phyloP scores from a whole-genome alignment of 2,113 vertebrate genomes.

The Scomber japonicus region DNA sequence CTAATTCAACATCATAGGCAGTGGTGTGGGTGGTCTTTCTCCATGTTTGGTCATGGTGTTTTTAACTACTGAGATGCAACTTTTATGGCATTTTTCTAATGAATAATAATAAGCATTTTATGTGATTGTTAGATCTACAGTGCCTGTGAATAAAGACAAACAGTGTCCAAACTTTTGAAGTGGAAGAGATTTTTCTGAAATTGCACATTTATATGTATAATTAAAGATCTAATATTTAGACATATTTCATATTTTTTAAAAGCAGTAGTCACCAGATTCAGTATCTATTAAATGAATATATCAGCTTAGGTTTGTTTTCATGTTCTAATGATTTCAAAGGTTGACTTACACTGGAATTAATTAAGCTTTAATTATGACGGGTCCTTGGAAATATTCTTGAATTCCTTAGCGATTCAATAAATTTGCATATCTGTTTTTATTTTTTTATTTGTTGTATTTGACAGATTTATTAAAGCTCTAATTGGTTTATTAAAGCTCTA shows the following conservation, averaged over 20 bases:
- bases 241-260: not conserved
- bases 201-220: not conserved
- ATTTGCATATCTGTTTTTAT: no score
- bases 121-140: not conserved
- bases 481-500: not conserved
- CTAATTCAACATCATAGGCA: constrained; percentile 70
- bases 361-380: not conserved
- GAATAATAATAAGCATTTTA: not conserved
- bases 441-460: no score
- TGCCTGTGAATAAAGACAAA: no score
- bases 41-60: constrained; percentile 59
- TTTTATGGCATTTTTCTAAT: not conserved
- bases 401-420: no score
- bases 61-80: constrained; percentile 31
- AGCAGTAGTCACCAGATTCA: not conserved
- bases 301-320: no score
- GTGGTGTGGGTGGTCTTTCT: constrained; percentile 69
- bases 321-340: not conserved
- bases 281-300: not conserved
- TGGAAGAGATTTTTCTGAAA: not conserved
- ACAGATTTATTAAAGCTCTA: not conserved
- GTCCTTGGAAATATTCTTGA: no score
- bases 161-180: not conserved
- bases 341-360: not conserved
- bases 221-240: not conserved